Conservation (phyloP, 1,140 invertebrate species). For the Samia ricini region DNA sequence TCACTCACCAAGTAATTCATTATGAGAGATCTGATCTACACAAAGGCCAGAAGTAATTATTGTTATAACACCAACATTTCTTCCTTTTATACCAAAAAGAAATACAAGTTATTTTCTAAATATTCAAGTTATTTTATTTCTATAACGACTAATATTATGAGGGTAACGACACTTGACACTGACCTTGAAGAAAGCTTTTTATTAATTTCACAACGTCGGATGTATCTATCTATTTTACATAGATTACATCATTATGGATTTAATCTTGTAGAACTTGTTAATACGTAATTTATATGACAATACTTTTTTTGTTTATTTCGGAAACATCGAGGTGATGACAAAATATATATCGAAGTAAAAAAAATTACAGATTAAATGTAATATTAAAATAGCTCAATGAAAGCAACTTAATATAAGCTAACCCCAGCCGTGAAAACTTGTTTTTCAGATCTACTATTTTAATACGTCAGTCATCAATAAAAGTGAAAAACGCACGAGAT, state of each 20-base stretch:
- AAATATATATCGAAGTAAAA: no score
- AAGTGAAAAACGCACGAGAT: no score
- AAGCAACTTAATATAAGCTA: no score
- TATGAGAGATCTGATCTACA: not conserved
- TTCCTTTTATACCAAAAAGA: not conserved
- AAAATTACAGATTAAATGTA: no score
- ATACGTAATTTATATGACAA: not conserved
- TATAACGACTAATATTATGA: not conserved
- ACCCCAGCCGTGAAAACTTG: no score
- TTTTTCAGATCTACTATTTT: no score
- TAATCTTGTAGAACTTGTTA: not conserved
- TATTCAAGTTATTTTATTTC: no score
- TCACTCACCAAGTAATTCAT: not conserved
- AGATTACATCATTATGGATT: not conserved
- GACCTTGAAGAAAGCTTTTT: not conserved
- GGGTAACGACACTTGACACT: not conserved
- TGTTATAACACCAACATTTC: not conserved
- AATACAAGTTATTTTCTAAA: slow-evolving; percentile 1
- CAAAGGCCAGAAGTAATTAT: not conserved
- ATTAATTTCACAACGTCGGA: not conserved
- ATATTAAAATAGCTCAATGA: no score
- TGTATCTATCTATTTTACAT: not conserved
- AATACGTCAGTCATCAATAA: no score
- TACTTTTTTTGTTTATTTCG: no score
- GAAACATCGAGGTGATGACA: no score